A percentile compares a stretch with the other conserved stretches of the same genome.
Conservation (phyloP, 2,113 vertebrate species). For the Gnathonemus echidnorhynchus region DNA sequence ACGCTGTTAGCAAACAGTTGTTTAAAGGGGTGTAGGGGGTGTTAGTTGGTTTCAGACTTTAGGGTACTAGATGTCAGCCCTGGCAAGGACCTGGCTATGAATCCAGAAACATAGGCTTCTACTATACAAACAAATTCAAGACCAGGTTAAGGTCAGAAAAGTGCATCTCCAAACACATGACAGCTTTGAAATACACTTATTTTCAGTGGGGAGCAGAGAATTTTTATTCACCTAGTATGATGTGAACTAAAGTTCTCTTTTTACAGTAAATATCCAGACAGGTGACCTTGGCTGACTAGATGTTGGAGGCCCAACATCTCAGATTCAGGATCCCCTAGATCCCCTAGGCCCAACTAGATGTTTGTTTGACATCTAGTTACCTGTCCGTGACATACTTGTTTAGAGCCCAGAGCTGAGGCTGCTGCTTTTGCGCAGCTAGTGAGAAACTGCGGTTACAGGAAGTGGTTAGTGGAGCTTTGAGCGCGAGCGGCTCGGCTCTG, state of each 20-base stretch:
- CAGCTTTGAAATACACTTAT: background rate
- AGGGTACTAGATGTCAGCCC: background rate
- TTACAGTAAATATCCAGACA: background rate
- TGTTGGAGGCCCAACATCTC: background rate
- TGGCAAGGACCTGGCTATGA: background rate
- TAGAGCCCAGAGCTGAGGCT: background rate
- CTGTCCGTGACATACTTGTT: background rate
- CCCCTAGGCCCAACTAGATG: no score
- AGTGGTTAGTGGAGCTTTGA: conserved; percentile 23
- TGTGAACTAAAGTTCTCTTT: background rate
- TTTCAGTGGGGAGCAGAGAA: background rate
- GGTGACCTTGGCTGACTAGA: background rate
- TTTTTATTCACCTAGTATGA: background rate
- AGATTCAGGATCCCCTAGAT: background rate
- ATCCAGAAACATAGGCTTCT: background rate
- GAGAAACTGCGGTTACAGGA: conserved; percentile 21
- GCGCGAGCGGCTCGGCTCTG: background rate
- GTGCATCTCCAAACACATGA: background rate
- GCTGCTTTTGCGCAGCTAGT: background rate
- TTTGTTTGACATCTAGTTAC: background rate
- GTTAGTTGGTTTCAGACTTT: background rate
- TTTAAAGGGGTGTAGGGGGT: background rate
- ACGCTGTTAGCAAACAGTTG: background rate
- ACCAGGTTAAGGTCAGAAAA: background rate
- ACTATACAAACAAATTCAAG: background rate